Conservation (phyloP, 2,113 vertebrate species). For the Hipposideros armiger region DNA sequence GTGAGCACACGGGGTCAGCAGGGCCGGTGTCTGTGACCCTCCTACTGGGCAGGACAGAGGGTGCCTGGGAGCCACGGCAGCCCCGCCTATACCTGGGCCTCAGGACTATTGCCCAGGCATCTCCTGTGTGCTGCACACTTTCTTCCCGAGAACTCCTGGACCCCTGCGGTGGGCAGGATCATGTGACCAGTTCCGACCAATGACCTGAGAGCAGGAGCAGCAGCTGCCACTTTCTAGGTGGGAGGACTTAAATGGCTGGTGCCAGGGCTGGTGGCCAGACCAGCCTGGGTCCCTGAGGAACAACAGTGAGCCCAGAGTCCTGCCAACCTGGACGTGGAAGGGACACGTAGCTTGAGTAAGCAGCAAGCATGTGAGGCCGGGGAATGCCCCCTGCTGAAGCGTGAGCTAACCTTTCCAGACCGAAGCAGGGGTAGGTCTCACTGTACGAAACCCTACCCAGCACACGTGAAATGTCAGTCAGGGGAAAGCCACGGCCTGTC, state of each 20-base stretch:
- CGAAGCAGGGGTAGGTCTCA: fast-evolving
- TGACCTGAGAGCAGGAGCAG: not conserved
- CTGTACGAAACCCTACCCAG: not conserved
- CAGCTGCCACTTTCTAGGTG: not conserved
- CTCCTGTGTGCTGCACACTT: fast-evolving
- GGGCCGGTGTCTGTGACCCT: too few relatives aligned
- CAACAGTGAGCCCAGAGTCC: not conserved
- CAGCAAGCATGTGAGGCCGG: not conserved
- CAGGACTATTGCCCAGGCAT: fast-evolving
- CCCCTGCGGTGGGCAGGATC: not conserved
- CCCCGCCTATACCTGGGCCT: too few relatives aligned
- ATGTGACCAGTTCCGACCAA: not conserved
- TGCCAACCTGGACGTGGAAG: not conserved
- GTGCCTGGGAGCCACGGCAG: not conserved
- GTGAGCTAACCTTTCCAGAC: not conserved
- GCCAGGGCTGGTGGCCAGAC: not conserved
- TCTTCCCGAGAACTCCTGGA: not conserved
- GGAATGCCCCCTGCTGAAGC: not conserved
- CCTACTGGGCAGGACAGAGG: not conserved
- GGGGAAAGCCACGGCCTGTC: not conserved
- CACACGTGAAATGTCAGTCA: not conserved
- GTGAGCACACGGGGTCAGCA: too few relatives aligned
- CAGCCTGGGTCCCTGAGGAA: not conserved
- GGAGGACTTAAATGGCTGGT: too few relatives aligned
- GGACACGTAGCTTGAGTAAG: not conserved